Conservation (phyloP, 2,797 vertebrate species). For the Sphenodon punctatus region DNA sequence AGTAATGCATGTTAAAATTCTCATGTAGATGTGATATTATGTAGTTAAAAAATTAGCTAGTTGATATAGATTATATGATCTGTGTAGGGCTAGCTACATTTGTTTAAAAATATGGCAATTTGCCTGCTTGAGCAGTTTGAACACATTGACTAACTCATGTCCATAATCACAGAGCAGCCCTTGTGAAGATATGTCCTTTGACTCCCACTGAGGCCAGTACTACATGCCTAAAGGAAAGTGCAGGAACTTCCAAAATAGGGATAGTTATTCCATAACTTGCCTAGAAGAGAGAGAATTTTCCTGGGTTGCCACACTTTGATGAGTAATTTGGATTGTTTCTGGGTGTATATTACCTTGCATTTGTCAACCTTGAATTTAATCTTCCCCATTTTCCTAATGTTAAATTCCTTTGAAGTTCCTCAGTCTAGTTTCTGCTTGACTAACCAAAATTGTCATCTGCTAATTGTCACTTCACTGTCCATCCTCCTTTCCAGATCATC, state of each 20-base stretch:
- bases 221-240: neutral
- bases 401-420: neutral
- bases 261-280: neutral
- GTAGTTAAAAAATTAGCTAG: too few relatives aligned
- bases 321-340: neutral
- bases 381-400: neutral
- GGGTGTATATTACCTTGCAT: neutral
- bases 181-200: too few relatives aligned
- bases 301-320: neutral
- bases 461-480: neutral
- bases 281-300: neutral
- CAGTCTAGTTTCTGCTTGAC: neutral
- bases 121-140: too few relatives aligned
- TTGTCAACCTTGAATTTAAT: neutral
- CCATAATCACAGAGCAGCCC: too few relatives aligned
- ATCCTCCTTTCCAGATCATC: neutral
- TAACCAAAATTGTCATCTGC: neutral
- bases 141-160: too few relatives aligned
- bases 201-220: neutral
- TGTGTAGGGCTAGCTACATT: too few relatives aligned
- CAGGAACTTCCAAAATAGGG: neutral
- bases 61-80: too few relatives aligned
- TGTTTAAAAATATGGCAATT: too few relatives aligned
- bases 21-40: too few relatives aligned
- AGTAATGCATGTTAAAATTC: too few relatives aligned